These are phyloP conservation scores for Cuculus canorus DNA, from an alignment of 2,797 vertebrate species.

Conservation along the genomic window DNA sequence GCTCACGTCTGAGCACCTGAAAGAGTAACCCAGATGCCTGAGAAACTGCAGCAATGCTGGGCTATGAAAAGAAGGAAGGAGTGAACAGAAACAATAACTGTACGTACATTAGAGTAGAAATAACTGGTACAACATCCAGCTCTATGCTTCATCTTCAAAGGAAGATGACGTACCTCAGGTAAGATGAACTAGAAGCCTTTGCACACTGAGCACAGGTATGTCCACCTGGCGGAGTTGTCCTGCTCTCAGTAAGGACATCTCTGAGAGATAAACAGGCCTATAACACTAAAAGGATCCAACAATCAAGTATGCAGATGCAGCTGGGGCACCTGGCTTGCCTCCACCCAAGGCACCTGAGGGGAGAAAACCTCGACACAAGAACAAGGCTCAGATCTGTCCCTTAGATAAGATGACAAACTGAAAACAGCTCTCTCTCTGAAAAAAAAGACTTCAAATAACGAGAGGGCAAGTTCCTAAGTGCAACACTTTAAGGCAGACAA, in stretches of 20 bases:
- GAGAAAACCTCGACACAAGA: not conserved
- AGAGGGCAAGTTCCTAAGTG: not conserved
- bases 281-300: not conserved
- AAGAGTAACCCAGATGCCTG: not conserved
- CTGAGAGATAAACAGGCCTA: not conserved
- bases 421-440: not conserved
- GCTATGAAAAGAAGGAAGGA: not conserved
- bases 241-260: not conserved
- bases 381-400: not conserved
- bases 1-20: not conserved
- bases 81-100: not conserved
- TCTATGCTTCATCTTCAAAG: not conserved
- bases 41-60: not conserved
- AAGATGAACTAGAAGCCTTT: not conserved
- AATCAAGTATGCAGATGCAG: not conserved
- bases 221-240: not conserved
- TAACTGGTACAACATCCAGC: not conserved
- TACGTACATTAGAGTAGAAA: rapidly evolving
- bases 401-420: not conserved
- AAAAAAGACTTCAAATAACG: not conserved
- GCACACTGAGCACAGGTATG: not conserved
- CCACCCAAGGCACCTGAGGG: not conserved
- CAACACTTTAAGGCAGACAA: not conserved
- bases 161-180: not conserved
- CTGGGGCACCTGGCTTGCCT: not conserved